Base-by-base conservation (phyloP, 92 coral and sea anemone genomes). In the Siderastrea siderea region DNA sequence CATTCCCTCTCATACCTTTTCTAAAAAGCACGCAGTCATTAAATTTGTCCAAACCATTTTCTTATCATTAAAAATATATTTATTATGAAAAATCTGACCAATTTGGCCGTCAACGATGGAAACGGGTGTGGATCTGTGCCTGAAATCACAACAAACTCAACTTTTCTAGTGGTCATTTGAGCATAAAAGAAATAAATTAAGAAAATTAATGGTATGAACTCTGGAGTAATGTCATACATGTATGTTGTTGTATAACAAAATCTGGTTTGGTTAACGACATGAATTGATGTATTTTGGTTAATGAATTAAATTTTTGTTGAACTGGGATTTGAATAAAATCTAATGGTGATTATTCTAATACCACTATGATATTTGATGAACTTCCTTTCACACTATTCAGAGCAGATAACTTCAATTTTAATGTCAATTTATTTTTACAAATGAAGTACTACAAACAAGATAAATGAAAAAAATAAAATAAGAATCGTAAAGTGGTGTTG, bases 181-280 rank as follows among this genome's bases (percentile, higher is more conserved):
- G 71, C 71, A 66, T 66, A 16, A n/a, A 66, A 66, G 71, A 66
- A 66, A 66, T 66, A 66, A 66, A 66, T 66, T 66, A 13, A 66
- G 16, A 66, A 66, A 66, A 66, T 66, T 66, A 66, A 66, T 66
- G 71, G 10, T 66, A 9, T 13, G 16, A 66, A 66, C 45, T 66
- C 71, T 9, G 71, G 71, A 3, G 16, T 66, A 13, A 66, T 66
- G 71, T 66, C 45, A 66, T 66, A 66, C 15, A 26, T 26, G 38
- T 26, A 26, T 26, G 71, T 66, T 66, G 71, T 16, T 9, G 71
- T 17, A 66, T n/a, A 17, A 66, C 4, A 17, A 66, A 66, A 26
- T 66, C 71, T 66, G 71, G 71, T 66, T 66, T 66, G 71, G 71
- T 66, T 26, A 26, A 26, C 38, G 38, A 26, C 38, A 26, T 26